Evolutionary conservation across 2,888 invertebrate species (phyloP), one percentile per base, ranked within the genome.

Genomic region (Strigamia crassipes): DNA sequence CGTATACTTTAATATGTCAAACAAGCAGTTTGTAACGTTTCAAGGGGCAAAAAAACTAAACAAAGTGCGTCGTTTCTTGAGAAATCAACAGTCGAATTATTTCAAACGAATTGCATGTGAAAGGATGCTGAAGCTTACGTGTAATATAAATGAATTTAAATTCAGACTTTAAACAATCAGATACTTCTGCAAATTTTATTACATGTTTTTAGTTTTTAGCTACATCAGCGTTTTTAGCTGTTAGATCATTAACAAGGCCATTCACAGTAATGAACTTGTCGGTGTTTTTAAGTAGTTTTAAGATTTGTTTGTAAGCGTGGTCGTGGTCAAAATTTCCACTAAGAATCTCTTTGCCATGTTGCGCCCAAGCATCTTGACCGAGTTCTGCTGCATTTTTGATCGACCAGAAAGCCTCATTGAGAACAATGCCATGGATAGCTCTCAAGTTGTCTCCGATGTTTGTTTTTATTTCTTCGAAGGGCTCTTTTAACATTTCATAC

Each of bases 291-390:
- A 61, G 21, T 10, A 23, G 6, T 23, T 61, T 18, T 23, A 18
- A 1, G 21, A 61, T 61, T 21, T 5, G 4, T 8, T 18, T 21
- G 21, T 21, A 23, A 6, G 61, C 61, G 4, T 51, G n/a, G 6
- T 51, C 61, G 12, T 61, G 61, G 18, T 61, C 12, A 23, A 23
- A 61, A 61, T 61, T 61, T 61, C 61, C 61, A 61, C 61, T 61
- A 9, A 61, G 23, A 5, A 61, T 61, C 6, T 61, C 23, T 61
- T 61, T 61, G 15, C 61, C 61, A 18, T 61, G 18, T 61, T 10
- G 21, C 9, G 6, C 15, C 61, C 61, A 61, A 15, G 2, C 9
- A 15, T 8, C 61, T 61, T 61, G 61, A 21, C 15, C 18, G n/a
- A 15, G n/a, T n/a, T 61, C 61, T 8, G 18, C 61, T 8, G 15